Conservation (phyloP, 2,888 invertebrate genomes). For the Drosophila demipolita region DNA sequence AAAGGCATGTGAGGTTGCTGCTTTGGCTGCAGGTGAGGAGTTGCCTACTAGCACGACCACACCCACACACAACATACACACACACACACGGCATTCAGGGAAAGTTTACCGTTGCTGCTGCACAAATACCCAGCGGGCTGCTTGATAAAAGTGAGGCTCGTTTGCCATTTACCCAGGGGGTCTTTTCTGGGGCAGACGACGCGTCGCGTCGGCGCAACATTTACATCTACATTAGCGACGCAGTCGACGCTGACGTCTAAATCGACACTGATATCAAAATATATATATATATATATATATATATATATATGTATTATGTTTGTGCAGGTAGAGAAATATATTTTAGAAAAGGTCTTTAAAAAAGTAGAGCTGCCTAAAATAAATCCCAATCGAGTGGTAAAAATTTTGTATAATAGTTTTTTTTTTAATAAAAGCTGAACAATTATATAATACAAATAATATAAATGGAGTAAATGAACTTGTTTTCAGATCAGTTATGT, state of each 20-base stretch:
- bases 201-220: slow-evolving; percentile 40
- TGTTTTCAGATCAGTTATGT: background rate
- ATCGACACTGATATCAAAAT: slow-evolving; percentile 47
- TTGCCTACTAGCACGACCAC: slow-evolving; percentile 32
- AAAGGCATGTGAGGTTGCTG: slow-evolving; percentile 40
- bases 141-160: slow-evolving; percentile 75
- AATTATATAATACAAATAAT: background rate
- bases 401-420: background rate
- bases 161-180: slow-evolving; percentile 50
- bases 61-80: slow-evolving; percentile 8
- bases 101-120: slow-evolving; percentile 77
- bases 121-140: slow-evolving; percentile 80
- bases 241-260: slow-evolving; percentile 38
- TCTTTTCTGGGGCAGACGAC: slow-evolving; percentile 5
- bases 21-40: slow-evolving; percentile 42
- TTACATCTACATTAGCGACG: slow-evolving; percentile 77
- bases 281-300: slow-evolving; percentile 23
- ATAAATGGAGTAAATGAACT: background rate
- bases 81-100: slow-evolving; percentile 45
- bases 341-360: background rate
- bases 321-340: background rate
- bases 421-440: background rate
- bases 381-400: background rate
- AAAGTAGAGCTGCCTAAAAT: background rate
- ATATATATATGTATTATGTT: slow-evolving; percentile 1